Evolutionary conservation across 2,888 invertebrate species (phyloP), one percentile per base, ranked within the genome.

Genomic region (Adelognathus sp.): DNA sequence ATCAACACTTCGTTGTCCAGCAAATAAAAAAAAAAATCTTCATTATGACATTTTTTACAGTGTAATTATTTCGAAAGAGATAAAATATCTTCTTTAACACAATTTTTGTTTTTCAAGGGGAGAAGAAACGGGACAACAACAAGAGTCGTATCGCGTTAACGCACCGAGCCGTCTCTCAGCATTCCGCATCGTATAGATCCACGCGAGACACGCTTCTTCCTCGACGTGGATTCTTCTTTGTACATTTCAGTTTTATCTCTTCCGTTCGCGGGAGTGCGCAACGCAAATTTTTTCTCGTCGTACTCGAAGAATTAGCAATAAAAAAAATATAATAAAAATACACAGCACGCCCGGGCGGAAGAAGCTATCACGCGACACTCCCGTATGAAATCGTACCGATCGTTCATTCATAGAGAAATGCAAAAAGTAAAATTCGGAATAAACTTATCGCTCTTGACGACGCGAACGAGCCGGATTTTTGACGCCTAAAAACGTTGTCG

Each of bases 401-500:
- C n/a, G n/a, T n/a, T n/a, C n/a, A n/a, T n/a, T n/a, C n/a, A n/a
- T n/a, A n/a, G n/a, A n/a, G n/a, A n/a, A 11, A 14, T 11, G 18
- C 24, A 9, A 5, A 27, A 18, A 56, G 3, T 27, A 16, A 52
- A 9, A 54, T 39, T 21, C 36, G n/a, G 39, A 39, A 9, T 7
- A 18, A 29, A 31, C 31, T 54, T 54, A 54, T 56, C 31, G 24
- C 11, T 16, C 3, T 58, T 33, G 70, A 58, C 63, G 70, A 76
- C 70, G 56, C 63, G 81, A 80, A 69, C 70, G 76, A 80, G 82
- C 82, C 81, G 81, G 82, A 87, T 88, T 89, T 81, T 89, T 87
- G 84, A 88, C 86, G 86, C 87, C 84, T 85, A 84, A 87, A 81
- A 88, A 83, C 86, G 84, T 83, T 84, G 85, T 84, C n/a, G 76